Evolutionary conservation across 2,797 vertebrate genomes (phyloP), one percentile per base, ranked within the genome.

Genomic region (Syndactyla subalaris): DNA sequence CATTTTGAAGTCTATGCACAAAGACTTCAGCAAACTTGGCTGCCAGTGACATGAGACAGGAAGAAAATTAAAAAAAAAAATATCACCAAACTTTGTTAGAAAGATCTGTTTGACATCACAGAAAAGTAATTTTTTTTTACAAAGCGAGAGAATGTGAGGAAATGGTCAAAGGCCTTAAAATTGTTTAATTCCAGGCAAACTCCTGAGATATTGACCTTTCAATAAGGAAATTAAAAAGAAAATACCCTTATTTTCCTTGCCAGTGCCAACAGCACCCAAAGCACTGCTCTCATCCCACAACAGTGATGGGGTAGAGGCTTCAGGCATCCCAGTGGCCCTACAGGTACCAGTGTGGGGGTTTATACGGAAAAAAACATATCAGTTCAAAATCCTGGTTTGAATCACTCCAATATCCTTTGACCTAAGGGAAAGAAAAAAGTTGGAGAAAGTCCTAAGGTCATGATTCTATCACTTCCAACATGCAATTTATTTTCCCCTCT

Each of bases 391-490:
- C 55, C 74, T 73, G 27, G 1, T 85, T 73, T 73, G 45, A 82
- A 85, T 73, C 20, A 48, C 11, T 85, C 70, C 55, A 51, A 29
- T 72, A 87, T 75, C 77, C 62, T 73, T 62, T 65, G 14, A 55
- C 63, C 45, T 6, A 13, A 45, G 22, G 17, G 20, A 26, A 43
- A 36, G 9, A 51, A 32, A 38, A 45, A 29, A 68, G 14, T 34
- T 82, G 67, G 84, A 94, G 49, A 55, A 89, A 87, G 32, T 82
- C 76, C 72, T 62, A 26, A 73, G 88, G 58, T 87, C 81, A 48
- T 46, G 46, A 75, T 62, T 58, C 4, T 67, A 63, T 79, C 45
- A 3, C 52, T 94, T 91, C 86, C 74, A 89, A 52, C 32, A n/a
- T 13, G 14, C 39, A 82, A 48, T 76, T 93, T 62, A 24, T 87